These are phyloP conservation scores for Terrapene triunguis DNA, from an alignment of 2,113 vertebrate genomes.

Conservation along the genomic window DNA sequence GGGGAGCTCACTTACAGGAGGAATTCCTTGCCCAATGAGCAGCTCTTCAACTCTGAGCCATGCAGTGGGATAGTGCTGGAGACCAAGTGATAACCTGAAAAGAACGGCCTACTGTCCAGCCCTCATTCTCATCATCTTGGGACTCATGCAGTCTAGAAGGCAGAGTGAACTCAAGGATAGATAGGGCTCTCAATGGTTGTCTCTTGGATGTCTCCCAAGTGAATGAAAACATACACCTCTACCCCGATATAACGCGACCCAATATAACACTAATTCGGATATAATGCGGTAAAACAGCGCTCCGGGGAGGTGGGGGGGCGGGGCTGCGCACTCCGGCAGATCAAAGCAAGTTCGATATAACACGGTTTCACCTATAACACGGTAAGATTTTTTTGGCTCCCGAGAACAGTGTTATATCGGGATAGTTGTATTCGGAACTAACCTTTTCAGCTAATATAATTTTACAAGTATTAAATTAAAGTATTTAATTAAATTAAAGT, in stretches of 20 bases:
- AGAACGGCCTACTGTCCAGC: slow-evolving; percentile 54
- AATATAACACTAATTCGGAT: no score
- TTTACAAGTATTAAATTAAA: background rate
- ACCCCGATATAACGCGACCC: no score
- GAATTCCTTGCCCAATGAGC: background rate
- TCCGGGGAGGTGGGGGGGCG: no score
- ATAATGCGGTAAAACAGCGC: no score
- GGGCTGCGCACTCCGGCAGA: no score
- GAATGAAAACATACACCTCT: background rate
- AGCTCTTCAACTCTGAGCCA: background rate
- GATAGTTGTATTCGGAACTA: background rate
- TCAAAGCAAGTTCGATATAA: no score
- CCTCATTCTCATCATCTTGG: slow-evolving; percentile 29
- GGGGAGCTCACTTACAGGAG: background rate
- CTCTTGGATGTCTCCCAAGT: background rate
- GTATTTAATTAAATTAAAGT: no score
- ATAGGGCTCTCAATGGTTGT: background rate
- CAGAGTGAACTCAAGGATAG: background rate
- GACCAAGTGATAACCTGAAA: slow-evolving; percentile 45
- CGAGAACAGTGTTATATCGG: no score
- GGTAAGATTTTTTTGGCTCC: no score
- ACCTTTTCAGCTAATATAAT: background rate
- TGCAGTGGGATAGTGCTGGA: slow-evolving; percentile 40
- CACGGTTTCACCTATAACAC: no score
- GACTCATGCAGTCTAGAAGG: background rate